A percentile compares a stretch with the other conserved stretches of the same genome.
Evolutionary conservation across 2,113 vertebrate species (phyloP).

Genomic region (Semnornis frantzii): DNA sequence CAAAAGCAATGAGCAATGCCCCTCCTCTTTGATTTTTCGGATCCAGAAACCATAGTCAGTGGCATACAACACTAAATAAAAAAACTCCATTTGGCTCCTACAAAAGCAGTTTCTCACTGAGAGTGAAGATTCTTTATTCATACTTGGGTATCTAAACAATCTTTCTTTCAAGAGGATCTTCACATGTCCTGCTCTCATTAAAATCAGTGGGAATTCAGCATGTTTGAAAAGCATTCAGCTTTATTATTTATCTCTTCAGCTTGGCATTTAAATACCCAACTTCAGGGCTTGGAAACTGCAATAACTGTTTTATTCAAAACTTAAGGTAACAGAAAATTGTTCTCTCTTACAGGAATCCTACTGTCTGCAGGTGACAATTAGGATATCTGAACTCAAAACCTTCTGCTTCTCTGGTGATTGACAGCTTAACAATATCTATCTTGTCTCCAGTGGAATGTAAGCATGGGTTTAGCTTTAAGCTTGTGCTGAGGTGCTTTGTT

Average conservation of each 20-base stretch:
- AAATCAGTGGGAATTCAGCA: background rate
- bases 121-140: background rate
- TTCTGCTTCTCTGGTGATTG: constrained; percentile 3
- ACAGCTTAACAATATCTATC: background rate
- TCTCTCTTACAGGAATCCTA: background rate
- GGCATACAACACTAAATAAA: background rate
- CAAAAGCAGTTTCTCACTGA: background rate
- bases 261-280: constrained; percentile 16
- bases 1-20: background rate
- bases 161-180: constrained; percentile 3
- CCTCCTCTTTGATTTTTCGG: background rate
- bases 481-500: background rate
- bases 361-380: background rate
- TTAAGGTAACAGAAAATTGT: background rate
- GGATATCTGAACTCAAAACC: background rate
- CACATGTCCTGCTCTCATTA: background rate
- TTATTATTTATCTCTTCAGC: constrained; percentile 10
- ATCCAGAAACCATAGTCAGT: background rate
- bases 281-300: background rate
- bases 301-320: constrained; percentile 14
- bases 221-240: background rate
- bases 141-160: background rate
- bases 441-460: background rate
- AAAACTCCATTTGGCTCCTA: background rate
- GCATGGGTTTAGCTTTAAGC: background rate